Evolutionary conservation across 2,113 vertebrate genomes (phyloP).

Genomic region (Hipposideros armiger): DNA sequence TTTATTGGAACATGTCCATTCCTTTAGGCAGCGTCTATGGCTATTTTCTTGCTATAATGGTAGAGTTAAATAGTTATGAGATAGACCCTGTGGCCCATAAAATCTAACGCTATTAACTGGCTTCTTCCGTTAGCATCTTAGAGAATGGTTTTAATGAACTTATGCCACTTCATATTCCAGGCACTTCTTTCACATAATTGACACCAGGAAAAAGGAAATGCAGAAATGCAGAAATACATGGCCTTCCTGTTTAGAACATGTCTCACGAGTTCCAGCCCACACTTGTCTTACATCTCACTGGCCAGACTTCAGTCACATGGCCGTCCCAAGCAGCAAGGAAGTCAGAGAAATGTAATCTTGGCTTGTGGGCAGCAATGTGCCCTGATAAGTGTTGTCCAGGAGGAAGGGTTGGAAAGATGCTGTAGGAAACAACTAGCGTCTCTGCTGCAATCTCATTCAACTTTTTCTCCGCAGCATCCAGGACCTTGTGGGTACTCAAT

Average conservation of each 20-base stretch:
- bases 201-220: background rate
- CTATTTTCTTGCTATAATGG: background rate
- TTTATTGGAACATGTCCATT: background rate
- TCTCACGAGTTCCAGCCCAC: background rate
- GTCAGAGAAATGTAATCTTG: background rate
- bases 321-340: background rate
- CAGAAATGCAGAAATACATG: background rate
- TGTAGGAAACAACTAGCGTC: background rate
- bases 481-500: background rate
- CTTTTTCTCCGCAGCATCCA: background rate
- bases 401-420: background rate
- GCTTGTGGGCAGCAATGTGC: background rate
- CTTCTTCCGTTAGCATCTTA: background rate
- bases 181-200: background rate
- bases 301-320: background rate
- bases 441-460: background rate
- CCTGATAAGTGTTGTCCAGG: background rate
- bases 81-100: background rate
- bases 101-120: background rate
- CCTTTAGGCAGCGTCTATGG: background rate
- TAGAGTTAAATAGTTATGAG: background rate
- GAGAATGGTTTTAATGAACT: background rate
- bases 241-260: background rate
- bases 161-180: background rate
- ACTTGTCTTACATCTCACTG: background rate